Base-by-base conservation (phyloP, 2,888 invertebrate species). In the Trissoscelio sp. region DNA sequence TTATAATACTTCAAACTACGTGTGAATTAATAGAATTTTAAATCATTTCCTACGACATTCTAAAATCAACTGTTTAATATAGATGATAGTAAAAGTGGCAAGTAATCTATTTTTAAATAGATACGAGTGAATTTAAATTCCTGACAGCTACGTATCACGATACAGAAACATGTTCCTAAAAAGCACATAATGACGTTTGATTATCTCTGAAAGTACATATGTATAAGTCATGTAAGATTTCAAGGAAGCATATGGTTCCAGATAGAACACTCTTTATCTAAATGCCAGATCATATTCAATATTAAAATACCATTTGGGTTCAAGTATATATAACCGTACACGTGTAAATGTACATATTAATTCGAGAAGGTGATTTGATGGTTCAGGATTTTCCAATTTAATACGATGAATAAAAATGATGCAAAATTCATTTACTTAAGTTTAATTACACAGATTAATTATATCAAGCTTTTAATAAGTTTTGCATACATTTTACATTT, bases 131-230 rank as follows among this genome's bases (percentile, higher is more conserved):
- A 69, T 55, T 55, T 55, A 53, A 37, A 22, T 53, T 42, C 14
- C 11, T 34, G 31, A 53, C 69, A 55, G 31, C 12, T 18, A n/a
- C 6, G 22, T 44, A 37, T 70, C 69, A 42, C 51, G 37, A 64
- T 44, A 34, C 18, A 22, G 34, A 55, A 62, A 73, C 20, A 34
- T 73, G 73, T 55, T 64, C 44, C 64, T 34, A 46, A 73, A 64
- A 73, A 44, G 55, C n/a, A 44, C 64, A 64, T 64, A 64, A 73
- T 55, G 64, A 64, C 46, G 16, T 64, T 73, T 55, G 64, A 73
- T 73, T 73, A 62, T 55, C 64, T 22, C 0, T 0, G 2, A 7
- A 18, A 28, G 18, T 66, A 73, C 28, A 57, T 66, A 62, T 66
- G 51, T 64, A 66, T 57, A 66, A 46, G 37, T 37, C 48, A 48